Evolutionary conservation across 1,140 invertebrate species (phyloP).

Genomic region (Bombus fervidus): DNA sequence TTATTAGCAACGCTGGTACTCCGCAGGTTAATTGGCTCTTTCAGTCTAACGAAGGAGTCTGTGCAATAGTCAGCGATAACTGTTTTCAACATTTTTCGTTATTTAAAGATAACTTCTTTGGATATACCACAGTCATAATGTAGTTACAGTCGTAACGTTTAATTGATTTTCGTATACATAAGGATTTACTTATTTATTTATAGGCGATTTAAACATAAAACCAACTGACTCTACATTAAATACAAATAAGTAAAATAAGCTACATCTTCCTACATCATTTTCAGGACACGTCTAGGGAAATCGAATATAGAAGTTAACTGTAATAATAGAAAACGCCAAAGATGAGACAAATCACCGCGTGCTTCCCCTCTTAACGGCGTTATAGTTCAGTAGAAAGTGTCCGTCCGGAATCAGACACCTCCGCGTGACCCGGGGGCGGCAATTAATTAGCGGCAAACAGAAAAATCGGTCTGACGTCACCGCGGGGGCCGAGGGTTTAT

Average conservation of each 20-base stretch:
- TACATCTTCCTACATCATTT: not conserved
- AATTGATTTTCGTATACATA: too few relatives aligned
- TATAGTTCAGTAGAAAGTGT: not conserved
- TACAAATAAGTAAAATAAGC: not conserved
- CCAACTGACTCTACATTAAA: not conserved
- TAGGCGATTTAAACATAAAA: too few relatives aligned
- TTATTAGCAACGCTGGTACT: not conserved
- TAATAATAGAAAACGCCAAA: not conserved
- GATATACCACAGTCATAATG: too few relatives aligned
- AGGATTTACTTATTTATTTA: too few relatives aligned
- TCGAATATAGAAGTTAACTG: not conserved
- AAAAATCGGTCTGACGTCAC: conserved; percentile 24
- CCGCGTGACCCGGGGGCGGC: not conserved
- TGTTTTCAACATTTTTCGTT: too few relatives aligned
- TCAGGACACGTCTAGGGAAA: not conserved
- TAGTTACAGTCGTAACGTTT: too few relatives aligned
- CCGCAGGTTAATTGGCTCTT: not conserved
- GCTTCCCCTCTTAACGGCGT: not conserved
- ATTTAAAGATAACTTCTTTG: too few relatives aligned
- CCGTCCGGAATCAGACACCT: not conserved
- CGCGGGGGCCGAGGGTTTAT: conserved; percentile 5
- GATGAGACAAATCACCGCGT: not conserved
- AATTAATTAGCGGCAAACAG: conserved; percentile 36
- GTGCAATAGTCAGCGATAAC: too few relatives aligned
- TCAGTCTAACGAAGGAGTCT: not conserved